Base-by-base conservation (phyloP, 2,113 vertebrate species). In the Cathartes aura region DNA sequence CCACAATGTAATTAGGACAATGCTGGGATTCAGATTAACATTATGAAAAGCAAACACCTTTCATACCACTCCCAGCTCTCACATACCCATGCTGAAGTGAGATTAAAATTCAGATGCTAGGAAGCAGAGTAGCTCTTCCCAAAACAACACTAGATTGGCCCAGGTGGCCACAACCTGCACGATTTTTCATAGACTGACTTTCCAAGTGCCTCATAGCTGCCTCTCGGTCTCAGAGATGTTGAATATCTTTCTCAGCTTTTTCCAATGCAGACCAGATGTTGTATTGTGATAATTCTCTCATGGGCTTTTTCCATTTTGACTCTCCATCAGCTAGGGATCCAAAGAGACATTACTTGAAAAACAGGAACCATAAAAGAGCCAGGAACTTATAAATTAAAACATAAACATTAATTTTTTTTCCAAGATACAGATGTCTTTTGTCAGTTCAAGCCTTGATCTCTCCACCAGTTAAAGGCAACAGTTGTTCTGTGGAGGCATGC, bases 311-410 rank as follows among this genome's bases (percentile, higher is more conserved):
- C 95, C 90, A 97, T 96, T 97, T 96, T 93, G 97, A 97, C 91
- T 96, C 91, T 95, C 94, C 80, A 96, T 95, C 95, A 95, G 89
- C 95, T 72, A 83, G 70, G 83, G 87, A 92, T 96, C 91, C 96
- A 96, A 94, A 95, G 90, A 95, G 96, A 96, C 89, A 60, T 81
- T 95, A 96, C 89, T 97, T 82, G 96, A 95, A 97, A 93, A 97
- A 93, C 94, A 97, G 92, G 91, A 97, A 96, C 94, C 93, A 94
- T 91, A 96, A 95, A 96, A 96, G 94, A 97, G 95, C 92, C 94
- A 97, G 93, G 94, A 97, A 97, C 97, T 97, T 97, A 97, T 94
- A 97, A 97, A 97, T 97, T 97, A 96, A 97, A 97, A 97, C 95
- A 97, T 96, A 97, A 97, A 95, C 96, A 96, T 93, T 95, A 97